Evolutionary conservation across 1,140 invertebrate genomes (phyloP), one percentile per base, ranked within the genome.

Genomic region (Atta texana): DNA sequence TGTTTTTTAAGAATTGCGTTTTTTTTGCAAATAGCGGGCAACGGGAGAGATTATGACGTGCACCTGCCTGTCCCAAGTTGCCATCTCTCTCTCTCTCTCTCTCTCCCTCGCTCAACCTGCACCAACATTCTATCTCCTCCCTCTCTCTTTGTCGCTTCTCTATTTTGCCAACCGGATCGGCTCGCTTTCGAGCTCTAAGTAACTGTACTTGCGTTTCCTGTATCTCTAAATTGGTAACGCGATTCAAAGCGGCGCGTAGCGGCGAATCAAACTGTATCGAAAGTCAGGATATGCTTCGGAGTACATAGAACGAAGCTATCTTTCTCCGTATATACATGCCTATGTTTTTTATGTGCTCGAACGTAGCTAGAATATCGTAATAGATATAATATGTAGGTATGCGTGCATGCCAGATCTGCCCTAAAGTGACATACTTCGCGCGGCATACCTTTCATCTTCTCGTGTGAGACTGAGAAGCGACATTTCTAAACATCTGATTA

Each of bases 141-240:
- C 24, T 71, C 24, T 75, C 53, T 63, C 74, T 34, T 39, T 39
- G 12, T 53, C 49, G 6, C 61, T 64, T n/a, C 21, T 24, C 71
- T 55, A 85, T 82, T 75, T 34, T 16, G 21, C 78, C 12, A 49
- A 28, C 28, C 18, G 82, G 44, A 14, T 31, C 66, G 39, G 53
- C 55, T 77, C 53, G 78, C 64, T 89, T 82, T 89, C 76, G 64
- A 75, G 53, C 77, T 82, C 66, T 71, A 86, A 88, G 66, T 91
- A 91, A 91, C 90, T 89, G 90, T 91, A 91, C 90, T 71, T 18
- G 72, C 75, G 86, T 91, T 91, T 91, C 91, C 91, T 91, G 91
- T 91, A 91, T 91, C 78, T 85, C 91, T 91, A 88, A 91, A 91
- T 91, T 91, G 90, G 90, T 74, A 91, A 91, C 68, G 80, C 88